These are phyloP conservation scores for Sarcophaga subvicina DNA, from an alignment of 2,888 invertebrate species.

Conservation along the genomic window DNA sequence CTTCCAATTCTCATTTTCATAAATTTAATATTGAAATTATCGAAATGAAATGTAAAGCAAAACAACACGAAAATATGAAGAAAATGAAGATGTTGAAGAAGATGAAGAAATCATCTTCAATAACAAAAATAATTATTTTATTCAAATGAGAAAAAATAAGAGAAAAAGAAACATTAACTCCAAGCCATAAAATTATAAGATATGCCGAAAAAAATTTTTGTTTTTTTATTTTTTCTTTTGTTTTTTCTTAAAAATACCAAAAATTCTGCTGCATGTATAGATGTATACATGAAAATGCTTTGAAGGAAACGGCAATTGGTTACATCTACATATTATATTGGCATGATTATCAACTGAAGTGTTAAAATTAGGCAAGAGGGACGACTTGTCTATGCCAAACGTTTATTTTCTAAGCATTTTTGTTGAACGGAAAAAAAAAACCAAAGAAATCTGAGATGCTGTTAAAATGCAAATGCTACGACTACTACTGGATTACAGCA, in stretches of 20 bases:
- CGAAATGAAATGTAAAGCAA: too few species aligned
- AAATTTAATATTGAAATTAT: background rate
- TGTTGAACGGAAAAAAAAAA: background rate
- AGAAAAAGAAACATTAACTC: conserved; percentile 17
- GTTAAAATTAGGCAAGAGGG: conserved; percentile 56
- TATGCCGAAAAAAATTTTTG: too few species aligned
- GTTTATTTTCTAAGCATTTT: background rate
- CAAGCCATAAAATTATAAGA: conserved; percentile 32
- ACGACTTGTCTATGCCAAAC: background rate
- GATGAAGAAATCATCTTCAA: conserved; percentile 2
- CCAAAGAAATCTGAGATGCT: conserved; percentile 5
- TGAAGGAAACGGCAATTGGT: conserved; percentile 11
- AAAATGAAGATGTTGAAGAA: background rate
- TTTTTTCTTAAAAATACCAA: too few species aligned
- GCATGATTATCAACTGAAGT: conserved; percentile 59
- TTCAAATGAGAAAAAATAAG: background rate
- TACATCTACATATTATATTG: conserved; percentile 54
- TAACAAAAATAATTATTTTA: conserved; percentile 42
- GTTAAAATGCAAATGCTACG: conserved; percentile 46
- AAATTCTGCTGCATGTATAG: too few species aligned
- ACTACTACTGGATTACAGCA: background rate
- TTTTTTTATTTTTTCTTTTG: too few species aligned
- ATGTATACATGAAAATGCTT: background rate
- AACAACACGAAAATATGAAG: too few species aligned
- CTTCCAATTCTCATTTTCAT: background rate